A percentile compares a stretch with the other conserved stretches of the same genome.
Evolutionary conservation across 2,888 invertebrate species (phyloP).

Genomic region (Apodemia duryi): DNA sequence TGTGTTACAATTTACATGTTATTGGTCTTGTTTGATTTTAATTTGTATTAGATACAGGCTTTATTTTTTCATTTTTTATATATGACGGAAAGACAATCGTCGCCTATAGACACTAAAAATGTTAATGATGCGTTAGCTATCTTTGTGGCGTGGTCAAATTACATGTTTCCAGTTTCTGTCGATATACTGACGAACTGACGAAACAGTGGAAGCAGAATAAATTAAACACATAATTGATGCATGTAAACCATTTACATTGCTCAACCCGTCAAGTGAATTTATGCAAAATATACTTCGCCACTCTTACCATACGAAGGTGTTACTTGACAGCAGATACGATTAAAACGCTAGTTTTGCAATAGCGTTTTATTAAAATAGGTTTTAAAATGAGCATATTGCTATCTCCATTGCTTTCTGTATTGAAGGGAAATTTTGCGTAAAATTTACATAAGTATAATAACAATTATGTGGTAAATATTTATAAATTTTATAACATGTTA

Average conservation of each 20-base stretch:
- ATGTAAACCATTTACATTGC: conserved; percentile 43
- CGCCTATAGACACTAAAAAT: too few relatives aligned
- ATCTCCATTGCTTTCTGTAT: not conserved
- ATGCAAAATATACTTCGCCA: conserved; percentile 30
- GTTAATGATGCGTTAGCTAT: too few relatives aligned
- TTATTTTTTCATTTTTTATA: not conserved
- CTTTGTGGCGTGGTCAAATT: too few relatives aligned
- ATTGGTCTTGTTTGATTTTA: not conserved
- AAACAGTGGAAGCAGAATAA: conserved; percentile 9
- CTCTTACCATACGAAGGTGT: conserved; percentile 38
- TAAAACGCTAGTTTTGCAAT: conserved; percentile 43
- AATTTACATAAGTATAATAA: too few relatives aligned
- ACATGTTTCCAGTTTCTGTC: not conserved
- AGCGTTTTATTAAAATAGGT: not conserved
- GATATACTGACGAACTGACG: conserved; percentile 1
- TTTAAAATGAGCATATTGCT: not conserved
- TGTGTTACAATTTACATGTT: too few relatives aligned
- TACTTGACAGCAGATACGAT: conserved; percentile 48
- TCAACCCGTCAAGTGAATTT: conserved; percentile 39
- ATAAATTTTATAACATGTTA: too few relatives aligned
- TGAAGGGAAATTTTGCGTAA: not conserved
- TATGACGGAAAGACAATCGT: too few relatives aligned
- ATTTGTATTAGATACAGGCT: not conserved
- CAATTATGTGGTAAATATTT: too few relatives aligned
- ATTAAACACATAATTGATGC: conserved; percentile 26